Evolutionary conservation across 2,797 vertebrate species (phyloP).

Genomic region (Oreochromis grahami): DNA sequence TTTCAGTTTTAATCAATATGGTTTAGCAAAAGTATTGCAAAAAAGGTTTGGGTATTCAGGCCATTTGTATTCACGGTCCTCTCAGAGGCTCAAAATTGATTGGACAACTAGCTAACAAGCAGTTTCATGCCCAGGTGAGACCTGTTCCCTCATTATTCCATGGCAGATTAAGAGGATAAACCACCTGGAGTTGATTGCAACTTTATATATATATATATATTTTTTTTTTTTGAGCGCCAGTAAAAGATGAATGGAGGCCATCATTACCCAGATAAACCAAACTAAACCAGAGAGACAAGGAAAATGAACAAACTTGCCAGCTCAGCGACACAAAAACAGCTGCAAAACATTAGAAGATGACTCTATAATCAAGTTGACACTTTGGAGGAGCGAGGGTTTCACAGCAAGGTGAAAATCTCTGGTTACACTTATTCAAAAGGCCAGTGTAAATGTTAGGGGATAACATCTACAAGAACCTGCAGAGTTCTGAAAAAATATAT

Average conservation of each 20-base stretch:
- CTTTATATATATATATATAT: accelerated
- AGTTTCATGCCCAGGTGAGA: not conserved
- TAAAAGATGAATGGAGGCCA: not conserved
- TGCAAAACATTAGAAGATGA: too few species aligned
- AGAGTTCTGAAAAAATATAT: not conserved
- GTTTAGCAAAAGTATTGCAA: not conserved
- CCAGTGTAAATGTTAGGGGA: not conserved
- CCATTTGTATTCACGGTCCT: not conserved
- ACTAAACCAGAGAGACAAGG: not conserved
- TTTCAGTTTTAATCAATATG: not conserved
- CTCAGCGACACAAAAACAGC: not conserved
- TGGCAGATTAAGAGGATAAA: not conserved
- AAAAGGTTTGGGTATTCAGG: not conserved
- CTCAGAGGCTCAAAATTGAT: not conserved
- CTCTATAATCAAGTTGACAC: too few species aligned
- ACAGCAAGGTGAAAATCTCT: not conserved
- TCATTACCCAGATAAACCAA: not conserved
- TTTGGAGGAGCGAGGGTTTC: too few species aligned
- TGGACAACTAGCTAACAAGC: not conserved
- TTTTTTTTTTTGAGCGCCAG: not conserved
- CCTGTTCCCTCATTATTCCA: not conserved
- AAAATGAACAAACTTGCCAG: not conserved
- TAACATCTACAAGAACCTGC: not conserved
- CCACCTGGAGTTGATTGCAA: not conserved
- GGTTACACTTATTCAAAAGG: not conserved